Percentiles rank a stretch among this genome's conserved stretches.
Evolutionary conservation across 2,888 invertebrate genomes (phyloP).

Genomic region (Phoenoteleia sp.): DNA sequence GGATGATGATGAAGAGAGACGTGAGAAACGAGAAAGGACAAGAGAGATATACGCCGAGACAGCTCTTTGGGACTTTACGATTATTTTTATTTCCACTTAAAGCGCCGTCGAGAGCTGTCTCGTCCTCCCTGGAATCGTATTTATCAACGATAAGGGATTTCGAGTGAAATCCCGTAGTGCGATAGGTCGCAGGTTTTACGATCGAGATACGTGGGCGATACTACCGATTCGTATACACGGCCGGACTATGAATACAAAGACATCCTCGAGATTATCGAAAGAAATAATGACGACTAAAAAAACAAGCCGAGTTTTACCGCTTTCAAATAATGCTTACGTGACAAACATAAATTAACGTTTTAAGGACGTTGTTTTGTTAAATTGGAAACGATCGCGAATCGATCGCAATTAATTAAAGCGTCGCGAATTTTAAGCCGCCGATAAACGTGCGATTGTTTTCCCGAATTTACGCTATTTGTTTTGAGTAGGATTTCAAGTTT

Average conservation of each 20-base stretch:
- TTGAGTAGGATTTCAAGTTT: slow-evolving; percentile 1
- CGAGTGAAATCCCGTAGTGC: slow-evolving; percentile 74
- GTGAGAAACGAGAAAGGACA: neutral
- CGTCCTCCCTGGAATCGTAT: slow-evolving; percentile 73
- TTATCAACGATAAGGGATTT: slow-evolving; percentile 79
- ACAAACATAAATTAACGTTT: slow-evolving; percentile 47
- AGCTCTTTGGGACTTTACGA: slow-evolving; percentile 76
- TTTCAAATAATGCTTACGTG: slow-evolving; percentile 41
- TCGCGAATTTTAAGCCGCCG: slow-evolving; percentile 4
- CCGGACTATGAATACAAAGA: slow-evolving; percentile 72
- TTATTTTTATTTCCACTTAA: slow-evolving; percentile 79
- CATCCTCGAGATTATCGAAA: slow-evolving; percentile 54
- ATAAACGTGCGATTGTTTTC: slow-evolving; percentile 20
- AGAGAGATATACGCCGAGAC: slow-evolving; percentile 53
- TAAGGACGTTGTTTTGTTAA: slow-evolving; percentile 22
- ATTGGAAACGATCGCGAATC: slow-evolving; percentile 31
- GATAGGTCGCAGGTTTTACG: slow-evolving; percentile 77
- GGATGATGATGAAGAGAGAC: slow-evolving; percentile 45
- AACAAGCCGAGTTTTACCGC: slow-evolving; percentile 33
- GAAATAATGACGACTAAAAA: slow-evolving; percentile 48
- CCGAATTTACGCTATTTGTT: slow-evolving; percentile 12
- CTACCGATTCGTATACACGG: slow-evolving; percentile 72
- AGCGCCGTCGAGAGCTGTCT: slow-evolving; percentile 73
- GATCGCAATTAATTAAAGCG: slow-evolving; percentile 36
- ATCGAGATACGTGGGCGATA: slow-evolving; percentile 74